Evolutionary conservation across 2,888 invertebrate genomes (phyloP), one percentile per base, ranked within the genome.

Genomic region (Noctua fimbriata): DNA sequence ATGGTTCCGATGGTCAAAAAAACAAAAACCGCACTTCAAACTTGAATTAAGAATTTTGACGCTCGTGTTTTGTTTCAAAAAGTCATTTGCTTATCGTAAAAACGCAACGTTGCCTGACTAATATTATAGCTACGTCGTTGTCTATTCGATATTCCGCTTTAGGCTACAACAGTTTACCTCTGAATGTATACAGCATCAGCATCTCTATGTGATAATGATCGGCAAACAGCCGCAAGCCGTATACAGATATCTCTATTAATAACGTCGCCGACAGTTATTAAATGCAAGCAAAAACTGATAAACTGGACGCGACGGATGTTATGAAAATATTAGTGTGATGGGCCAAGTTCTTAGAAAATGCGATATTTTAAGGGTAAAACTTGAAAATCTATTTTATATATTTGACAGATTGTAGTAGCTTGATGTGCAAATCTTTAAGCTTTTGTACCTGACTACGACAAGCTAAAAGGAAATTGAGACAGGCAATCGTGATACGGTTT

Each of bases 161-260:
- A 63, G 52, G 47, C 66, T 55, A 24, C 44, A 44, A 63, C 32
- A 69, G 9, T 70, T 66, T 44, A 72, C 9, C 47, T 55, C 28
- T 10, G 2, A 49, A 36, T 58, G 47, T 28, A 60, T 9, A 3
- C 69, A 69, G 28, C 67, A 60, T 32, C 69, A 69, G 36, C 65
- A 32, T 49, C 49, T 76, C 60, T n/a, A 65, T 28, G 55, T 18
- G 41, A 44, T 83, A 83, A 75, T 73, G 76, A 71, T 67, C 18
- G 5, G 72, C 84, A 79, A 80, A 83, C 55, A 71, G 74, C 89
- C 89, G 78, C 76, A n/a, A 69, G 88, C 87, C 84, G 69, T 79
- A 65, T 79, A 81, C 0, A 83, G 84, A 78, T 71, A 78, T 78
- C 78, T 76, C 73, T 76, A 80, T 83, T 74, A 79, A 88, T 88